A percentile compares a stretch with the other conserved stretches of the same genome.
These are phyloP conservation scores for Orussus abietinus DNA, from an alignment of 1,140 invertebrate species.

Conservation along the genomic window DNA sequence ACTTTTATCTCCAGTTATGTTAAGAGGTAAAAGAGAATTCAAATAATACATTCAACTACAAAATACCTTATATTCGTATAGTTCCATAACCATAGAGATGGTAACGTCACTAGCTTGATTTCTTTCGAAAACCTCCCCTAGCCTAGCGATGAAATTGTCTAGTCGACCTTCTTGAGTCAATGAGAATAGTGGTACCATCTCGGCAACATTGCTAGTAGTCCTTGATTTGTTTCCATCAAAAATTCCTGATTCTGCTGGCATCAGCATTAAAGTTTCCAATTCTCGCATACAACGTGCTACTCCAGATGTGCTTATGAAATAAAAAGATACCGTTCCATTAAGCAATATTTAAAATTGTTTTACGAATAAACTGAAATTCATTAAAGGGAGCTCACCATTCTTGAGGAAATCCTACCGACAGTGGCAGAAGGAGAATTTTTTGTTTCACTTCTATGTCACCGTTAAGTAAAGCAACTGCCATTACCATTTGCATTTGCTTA, in stretches of 20 bases:
- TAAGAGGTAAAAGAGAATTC: constrained; percentile 2
- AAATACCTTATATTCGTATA: constrained; percentile 63
- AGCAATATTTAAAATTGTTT: constrained; percentile 6
- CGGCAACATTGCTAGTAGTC: constrained; percentile 9
- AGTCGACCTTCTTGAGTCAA: constrained; percentile 53
- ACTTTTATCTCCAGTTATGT: constrained; percentile 22
- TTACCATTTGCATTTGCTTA: constrained; percentile 53
- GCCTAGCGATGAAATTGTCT: constrained; percentile 50
- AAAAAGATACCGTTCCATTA: constrained; percentile 10
- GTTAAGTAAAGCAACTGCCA: constrained; percentile 53
- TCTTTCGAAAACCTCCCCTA: constrained; percentile 44
- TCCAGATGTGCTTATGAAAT: constrained; percentile 34
- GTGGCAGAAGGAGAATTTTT: constrained; percentile 49
- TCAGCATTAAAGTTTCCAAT: constrained; percentile 47
- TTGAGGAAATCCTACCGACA: constrained; percentile 45
- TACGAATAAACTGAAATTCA: constrained; percentile 1
- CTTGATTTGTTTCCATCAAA: constrained; percentile 17
- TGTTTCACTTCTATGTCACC: constrained; percentile 50
- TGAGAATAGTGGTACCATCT: constrained; percentile 38
- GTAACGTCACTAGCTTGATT: constrained; percentile 55
- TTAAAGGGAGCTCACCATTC: constrained; percentile 32
- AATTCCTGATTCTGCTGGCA: constrained; percentile 30
- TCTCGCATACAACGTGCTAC: constrained; percentile 50
- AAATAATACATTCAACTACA: constrained; percentile 5
- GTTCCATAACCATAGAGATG: constrained; percentile 66